Base-by-base conservation (phyloP, 2,888 invertebrate species). In the Eudemis profundana region DNA sequence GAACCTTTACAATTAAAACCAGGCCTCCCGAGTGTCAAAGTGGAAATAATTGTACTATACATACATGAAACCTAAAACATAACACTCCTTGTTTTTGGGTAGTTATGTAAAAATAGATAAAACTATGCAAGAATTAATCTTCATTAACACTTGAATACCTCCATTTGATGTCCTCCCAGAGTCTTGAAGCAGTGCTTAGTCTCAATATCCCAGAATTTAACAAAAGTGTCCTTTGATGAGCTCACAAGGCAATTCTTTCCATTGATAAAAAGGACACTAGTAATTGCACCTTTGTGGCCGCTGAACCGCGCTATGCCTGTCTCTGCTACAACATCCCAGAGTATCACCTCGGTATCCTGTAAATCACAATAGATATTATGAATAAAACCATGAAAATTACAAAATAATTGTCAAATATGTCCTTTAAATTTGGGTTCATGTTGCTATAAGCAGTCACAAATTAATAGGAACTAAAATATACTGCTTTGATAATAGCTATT, bases 141-240 rank as follows among this genome's bases (percentile, higher is more conserved):
- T 15, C 5, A 27, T 2, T 2, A 49, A 46, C 40, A 15, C 2
- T 27, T 15, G 68, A 76, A 88, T 64, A 95, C 96, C 93, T 98
- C 98, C 70, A 95, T 95, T 77, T 95, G 94, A 87, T 97, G 96
- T 65, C 97, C 98, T 42, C 97, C 95, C 54, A 99, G 92, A 2
- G 99, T 99, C 85, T 97, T 97, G 79, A 99, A 99, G 84, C 99
- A 99, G 79, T 98, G 97, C 76, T 98, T 97, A 4, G 98, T 98
- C 72, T 97, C 96, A 71, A 99, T 93, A 85, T 99, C 98, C 99
- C 99, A 99, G 84, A 99, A 98, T 86, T 99, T 99, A 0, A 99
- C 94, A 83, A 97, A 97, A 7, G 97, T 96, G 83, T 99, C 99
- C 85, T 98, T 98, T 0, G 98, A 98, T 38, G 96, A 94, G 74